Percentiles rank a stretch among this genome's conserved stretches.
Conservation (phyloP, 2,113 vertebrate species). For the Scortum barcoo region DNA sequence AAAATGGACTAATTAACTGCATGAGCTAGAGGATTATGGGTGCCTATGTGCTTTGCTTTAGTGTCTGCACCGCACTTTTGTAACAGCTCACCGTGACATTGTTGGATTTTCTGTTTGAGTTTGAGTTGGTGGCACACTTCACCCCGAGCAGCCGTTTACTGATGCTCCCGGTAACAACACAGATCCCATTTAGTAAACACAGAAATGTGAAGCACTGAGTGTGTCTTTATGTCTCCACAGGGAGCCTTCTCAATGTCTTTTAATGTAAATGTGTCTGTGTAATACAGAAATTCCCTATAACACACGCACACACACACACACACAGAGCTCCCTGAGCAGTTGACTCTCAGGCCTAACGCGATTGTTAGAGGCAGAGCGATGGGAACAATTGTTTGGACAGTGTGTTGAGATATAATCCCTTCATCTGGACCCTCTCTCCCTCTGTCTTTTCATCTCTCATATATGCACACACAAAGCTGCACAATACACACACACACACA, state of each 20-base stretch:
- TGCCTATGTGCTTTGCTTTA: not conserved
- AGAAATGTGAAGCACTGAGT: not conserved
- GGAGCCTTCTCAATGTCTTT: conserved; percentile 11
- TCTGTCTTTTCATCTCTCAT: conserved; percentile 55
- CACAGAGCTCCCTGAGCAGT: conserved; percentile 14
- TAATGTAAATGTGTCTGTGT: conserved; percentile 16
- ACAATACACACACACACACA: conserved; percentile 22
- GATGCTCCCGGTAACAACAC: not conserved
- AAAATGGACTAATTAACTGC: not conserved
- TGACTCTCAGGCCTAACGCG: conserved; percentile 62
- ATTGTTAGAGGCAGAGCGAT: conserved; percentile 59
- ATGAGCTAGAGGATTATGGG: not conserved
- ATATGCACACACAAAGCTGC: conserved; percentile 1
- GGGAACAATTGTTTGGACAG: conserved; percentile 75
- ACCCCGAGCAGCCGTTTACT: not conserved
- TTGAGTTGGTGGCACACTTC: not conserved
- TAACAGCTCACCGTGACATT: not conserved
- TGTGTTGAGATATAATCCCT: conserved; percentile 75
- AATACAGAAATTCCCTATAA: conserved; percentile 12
- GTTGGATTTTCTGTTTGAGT: not conserved
- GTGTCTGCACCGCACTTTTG: not conserved
- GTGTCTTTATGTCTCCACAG: conserved; percentile 11
- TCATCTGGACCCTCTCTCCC: conserved; percentile 69
- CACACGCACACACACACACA: conserved; percentile 28
- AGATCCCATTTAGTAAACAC: not conserved